Base-by-base conservation (phyloP, 2,888 invertebrate genomes). In the Rhagophthalmus giganteus region DNA sequence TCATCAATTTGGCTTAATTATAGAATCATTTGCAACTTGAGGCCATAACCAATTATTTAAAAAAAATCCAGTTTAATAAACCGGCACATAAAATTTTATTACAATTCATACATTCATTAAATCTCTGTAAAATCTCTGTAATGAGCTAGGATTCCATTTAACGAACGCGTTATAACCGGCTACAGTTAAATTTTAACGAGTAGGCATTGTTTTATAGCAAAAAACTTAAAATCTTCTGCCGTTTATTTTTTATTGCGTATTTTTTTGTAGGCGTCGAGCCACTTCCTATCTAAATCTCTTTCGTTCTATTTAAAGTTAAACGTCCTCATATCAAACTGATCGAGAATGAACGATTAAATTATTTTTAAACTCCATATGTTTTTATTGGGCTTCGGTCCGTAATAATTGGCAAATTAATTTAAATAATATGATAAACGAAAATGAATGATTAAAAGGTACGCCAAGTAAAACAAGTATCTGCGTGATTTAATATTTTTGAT, bases 321-420 rank as follows among this genome's bases (percentile, higher is more conserved):
- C 7, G 7, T 20, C 20, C 3, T 20, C 7, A 20, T 5, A 20
- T 20, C 3, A 3, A 7, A 20, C 3, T 20, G 4, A 7, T 7
- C 7, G 7, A 20, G 20, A 20, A 5, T 20, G 27, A 27, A 6
- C 9, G 4, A 27, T n/a, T n/a, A 24, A 24, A 9, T n/a, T 27
- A 3, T n/a, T 27, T 8, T 9, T 27, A 9, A n/a, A n/a, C 27
- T 13, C 2, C 6, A n/a, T 14, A 32, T 10, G 8, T 13, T 13
- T 13, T 9, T 32, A 15, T 32, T 15, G 12, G 3, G n/a, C 9
- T 32, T 2, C 14, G 2, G 14, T n/a, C 12, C 13, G 8, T 9
- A 39, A 33, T 49, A 49, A 49, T 49, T 49, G 49, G 44, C 16
- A 50, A 50, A 50, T 50, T 50, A 44, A 50, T 50, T 50, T 50